These are phyloP conservation scores for Bradypus variegatus DNA, from an alignment of 2,797 vertebrate genomes.

Conservation along the genomic window DNA sequence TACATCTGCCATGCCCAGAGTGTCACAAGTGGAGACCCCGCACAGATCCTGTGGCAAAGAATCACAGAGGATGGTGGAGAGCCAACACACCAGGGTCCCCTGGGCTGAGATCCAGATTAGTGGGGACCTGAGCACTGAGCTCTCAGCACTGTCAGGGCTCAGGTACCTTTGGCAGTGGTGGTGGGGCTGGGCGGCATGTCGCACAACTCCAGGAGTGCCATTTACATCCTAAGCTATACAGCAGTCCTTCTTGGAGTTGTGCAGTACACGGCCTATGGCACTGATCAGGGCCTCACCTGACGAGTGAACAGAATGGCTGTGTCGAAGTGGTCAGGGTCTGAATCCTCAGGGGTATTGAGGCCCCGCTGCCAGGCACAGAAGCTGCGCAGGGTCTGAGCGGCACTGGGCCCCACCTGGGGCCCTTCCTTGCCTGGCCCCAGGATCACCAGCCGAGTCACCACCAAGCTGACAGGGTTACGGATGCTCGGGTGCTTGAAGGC, in stretches of 20 bases:
- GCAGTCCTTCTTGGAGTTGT: neutral
- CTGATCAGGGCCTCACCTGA: conserved; percentile 59
- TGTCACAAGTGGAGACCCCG: conserved; percentile 73
- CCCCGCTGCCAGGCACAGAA: conserved; percentile 75
- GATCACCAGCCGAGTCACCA: conserved; percentile 73
- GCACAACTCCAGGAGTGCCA: neutral
- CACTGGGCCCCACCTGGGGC: conserved; percentile 68
- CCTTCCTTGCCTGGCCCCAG: conserved; percentile 69
- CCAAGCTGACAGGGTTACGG: conserved; percentile 71
- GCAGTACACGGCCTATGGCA: neutral
- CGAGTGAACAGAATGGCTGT: conserved; percentile 75
- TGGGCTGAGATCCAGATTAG: neutral
- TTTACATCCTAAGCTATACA: rapidly evolving
- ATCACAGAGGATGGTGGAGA: neutral
- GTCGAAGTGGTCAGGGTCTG: conserved; percentile 74
- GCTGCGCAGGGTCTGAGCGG: conserved; percentile 71
- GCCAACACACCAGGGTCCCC: rapidly evolving
- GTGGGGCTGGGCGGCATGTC: rapidly evolving
- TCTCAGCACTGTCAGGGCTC: neutral
- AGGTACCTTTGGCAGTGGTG: rapidly evolving
- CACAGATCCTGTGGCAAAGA: conserved; percentile 71
- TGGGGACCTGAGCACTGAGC: neutral
- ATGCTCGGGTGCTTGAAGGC: conserved; percentile 74
- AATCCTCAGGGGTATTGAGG: conserved; percentile 69
- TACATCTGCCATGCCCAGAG: conserved; percentile 77